Evolutionary conservation across 2,888 invertebrate genomes (phyloP), one percentile per base, ranked within the genome.

Genomic region (Chelonus formosanus): DNA sequence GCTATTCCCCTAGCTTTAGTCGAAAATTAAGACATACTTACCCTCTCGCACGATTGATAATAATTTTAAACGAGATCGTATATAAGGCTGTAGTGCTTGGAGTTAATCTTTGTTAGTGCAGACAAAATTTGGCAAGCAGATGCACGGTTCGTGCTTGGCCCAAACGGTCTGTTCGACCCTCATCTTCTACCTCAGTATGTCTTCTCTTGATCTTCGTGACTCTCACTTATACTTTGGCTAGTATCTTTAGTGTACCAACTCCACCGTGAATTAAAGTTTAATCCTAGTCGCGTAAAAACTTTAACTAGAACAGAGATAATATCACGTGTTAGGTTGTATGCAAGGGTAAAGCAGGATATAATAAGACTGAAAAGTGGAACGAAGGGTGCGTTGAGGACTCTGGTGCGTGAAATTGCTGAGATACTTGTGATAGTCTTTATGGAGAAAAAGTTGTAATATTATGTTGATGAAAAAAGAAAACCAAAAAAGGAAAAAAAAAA

Each of bases 271-370:
- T 71, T 71, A 70, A 76, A 78, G 76, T 79, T 78, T 76, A 79
- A 78, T 78, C 75, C 74, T 71, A 73, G 73, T 71, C 72, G 74
- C 73, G 74, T 76, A 78, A 78, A 78, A 79, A 79, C 76, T 78
- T 78, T 77, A 71, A 76, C 71, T 73, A 71, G 65, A 70, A 74
- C 71, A 73, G 67, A 53, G 65, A 55, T 62, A 62, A 62, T 62
- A 60, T 59, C 59, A 65, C 62, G 36, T 62, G 55, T 54, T 47
- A 36, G 45, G 1, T 5, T 50, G 48, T 5, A n/a, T 10, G 59
- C 10, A 35, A 35, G 43, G 57, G 31, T 56, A 67, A 73, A 73
- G 75, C 75, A 73, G 73, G 73, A 76, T 40, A 40, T 40, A 40
- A 40, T 40, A 40, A 40, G 1, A 40, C 40, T 6, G 40, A 40